Percentiles rank a stretch among this genome's conserved stretches.
phyloP scores from a whole-genome alignment of 2,888 invertebrate species.

The Anoplius nigerrimus region DNA sequence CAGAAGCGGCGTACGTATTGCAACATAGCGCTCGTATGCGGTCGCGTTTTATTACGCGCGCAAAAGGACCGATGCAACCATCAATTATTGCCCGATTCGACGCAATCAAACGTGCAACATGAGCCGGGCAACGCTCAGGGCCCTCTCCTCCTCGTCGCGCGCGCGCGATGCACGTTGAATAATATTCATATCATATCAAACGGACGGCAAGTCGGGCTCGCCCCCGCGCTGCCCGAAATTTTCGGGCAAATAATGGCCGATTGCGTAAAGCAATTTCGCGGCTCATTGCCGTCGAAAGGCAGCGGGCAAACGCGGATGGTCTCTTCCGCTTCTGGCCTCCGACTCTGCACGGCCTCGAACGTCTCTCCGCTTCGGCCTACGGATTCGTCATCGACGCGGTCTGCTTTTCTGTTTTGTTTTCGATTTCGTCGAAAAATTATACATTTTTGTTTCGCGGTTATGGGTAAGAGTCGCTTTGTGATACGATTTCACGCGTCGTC shows the following conservation, averaged over 20 bases:
- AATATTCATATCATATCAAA: conserved; percentile 64
- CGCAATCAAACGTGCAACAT: conserved; percentile 50
- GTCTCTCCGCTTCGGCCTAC: background rate
- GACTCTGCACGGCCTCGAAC: conserved; percentile 9
- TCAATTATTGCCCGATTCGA: conserved; percentile 58
- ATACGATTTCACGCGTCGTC: too few relatives aligned
- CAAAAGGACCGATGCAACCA: conserved; percentile 18
- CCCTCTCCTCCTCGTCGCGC: conserved; percentile 27
- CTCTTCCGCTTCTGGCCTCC: conserved; percentile 7
- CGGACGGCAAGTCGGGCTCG: conserved; percentile 29
- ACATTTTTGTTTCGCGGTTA: too few relatives aligned
- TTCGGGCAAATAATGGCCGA: conserved; percentile 63
- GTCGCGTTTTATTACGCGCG: conserved; percentile 9
- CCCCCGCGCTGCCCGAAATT: conserved; percentile 49
- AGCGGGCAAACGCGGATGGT: conserved; percentile 24
- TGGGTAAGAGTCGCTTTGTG: too few relatives aligned
- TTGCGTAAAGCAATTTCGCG: conserved; percentile 67
- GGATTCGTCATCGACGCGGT: background rate
- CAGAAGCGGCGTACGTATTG: background rate
- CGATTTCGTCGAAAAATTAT: too few relatives aligned
- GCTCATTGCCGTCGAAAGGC: conserved; percentile 63
- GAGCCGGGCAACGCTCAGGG: conserved; percentile 6
- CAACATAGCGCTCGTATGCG: background rate
- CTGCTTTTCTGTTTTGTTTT: background rate
- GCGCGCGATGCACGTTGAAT: conserved; percentile 60